A percentile compares a stretch with the other conserved stretches of the same genome.
These are phyloP conservation scores for Tipula unca DNA, from an alignment of 2,888 invertebrate species.

Conservation along the genomic window DNA sequence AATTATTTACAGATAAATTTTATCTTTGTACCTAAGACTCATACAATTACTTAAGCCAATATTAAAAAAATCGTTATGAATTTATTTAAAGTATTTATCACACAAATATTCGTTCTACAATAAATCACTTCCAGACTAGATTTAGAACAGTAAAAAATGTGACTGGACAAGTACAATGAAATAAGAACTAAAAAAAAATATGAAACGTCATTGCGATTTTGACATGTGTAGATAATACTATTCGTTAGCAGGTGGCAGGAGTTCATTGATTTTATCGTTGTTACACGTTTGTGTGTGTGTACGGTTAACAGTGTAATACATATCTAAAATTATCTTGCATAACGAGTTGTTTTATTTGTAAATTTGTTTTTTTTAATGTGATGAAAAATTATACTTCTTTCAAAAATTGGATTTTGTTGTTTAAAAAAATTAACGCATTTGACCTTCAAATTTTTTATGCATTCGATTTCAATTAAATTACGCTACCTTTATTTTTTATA, in stretches of 20 bases:
- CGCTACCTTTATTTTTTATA: not conserved
- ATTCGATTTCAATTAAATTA: not conserved
- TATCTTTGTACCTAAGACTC: not conserved
- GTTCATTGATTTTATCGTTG: not conserved
- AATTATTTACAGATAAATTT: not conserved
- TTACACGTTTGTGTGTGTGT: not conserved
- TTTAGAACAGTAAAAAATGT: not conserved
- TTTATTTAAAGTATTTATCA: not conserved
- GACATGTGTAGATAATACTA: not conserved
- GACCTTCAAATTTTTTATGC: not conserved
- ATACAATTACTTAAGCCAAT: not conserved
- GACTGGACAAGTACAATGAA: not conserved
- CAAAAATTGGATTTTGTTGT: not conserved
- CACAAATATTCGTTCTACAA: not conserved
- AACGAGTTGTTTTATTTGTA: not conserved
- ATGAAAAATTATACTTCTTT: not conserved
- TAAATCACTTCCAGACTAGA: not conserved
- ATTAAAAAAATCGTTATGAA: not conserved
- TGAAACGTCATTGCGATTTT: not conserved
- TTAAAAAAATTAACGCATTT: not conserved
- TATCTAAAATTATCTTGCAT: not conserved
- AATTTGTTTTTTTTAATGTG: not conserved
- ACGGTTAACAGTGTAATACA: not conserved
- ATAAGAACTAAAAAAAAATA: not conserved
- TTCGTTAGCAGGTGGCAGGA: conserved; percentile 14